These are phyloP conservation scores for Drosophila chauvacae DNA, from an alignment of 1,140 invertebrate genomes.

Conservation along the genomic window DNA sequence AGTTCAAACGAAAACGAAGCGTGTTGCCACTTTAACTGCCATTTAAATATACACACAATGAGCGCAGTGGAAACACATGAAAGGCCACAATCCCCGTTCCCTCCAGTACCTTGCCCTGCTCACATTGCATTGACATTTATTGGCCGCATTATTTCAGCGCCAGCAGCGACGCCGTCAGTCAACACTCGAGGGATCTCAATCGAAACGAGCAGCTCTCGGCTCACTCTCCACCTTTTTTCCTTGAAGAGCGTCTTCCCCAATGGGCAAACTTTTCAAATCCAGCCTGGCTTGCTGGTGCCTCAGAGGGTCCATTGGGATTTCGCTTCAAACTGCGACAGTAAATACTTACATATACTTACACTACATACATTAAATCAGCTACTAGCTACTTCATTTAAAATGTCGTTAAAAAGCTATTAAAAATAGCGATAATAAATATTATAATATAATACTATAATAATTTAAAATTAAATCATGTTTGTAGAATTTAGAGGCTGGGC, in stretches of 20 bases:
- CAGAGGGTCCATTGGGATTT: conserved; percentile 9
- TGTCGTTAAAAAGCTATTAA: not conserved
- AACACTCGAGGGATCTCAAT: conserved; percentile 71
- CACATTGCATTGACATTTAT: conserved; percentile 73
- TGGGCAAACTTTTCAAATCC: conserved; percentile 53
- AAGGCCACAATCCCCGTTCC: conserved; percentile 28
- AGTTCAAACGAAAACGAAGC: conserved; percentile 78
- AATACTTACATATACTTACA: too few relatives aligned
- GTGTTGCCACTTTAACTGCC: conserved; percentile 83
- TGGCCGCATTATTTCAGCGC: conserved; percentile 80
- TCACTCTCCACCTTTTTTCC: conserved; percentile 10
- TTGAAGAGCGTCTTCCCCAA: conserved; percentile 42
- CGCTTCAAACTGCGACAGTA: not conserved
- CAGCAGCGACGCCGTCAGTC: conserved; percentile 67
- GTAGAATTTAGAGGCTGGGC: too few relatives aligned
- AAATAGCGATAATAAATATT: not conserved
- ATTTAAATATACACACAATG: conserved; percentile 79
- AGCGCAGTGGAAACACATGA: conserved; percentile 68
- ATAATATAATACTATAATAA: not conserved
- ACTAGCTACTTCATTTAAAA: not conserved
- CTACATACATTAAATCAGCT: not conserved
- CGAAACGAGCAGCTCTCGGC: conserved; percentile 30
- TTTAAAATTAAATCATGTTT: not conserved
- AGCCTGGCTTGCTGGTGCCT: conserved; percentile 14
- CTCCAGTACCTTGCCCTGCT: conserved; percentile 11